Base-by-base conservation (phyloP, 1,140 invertebrate genomes). In the Zophobas morio region DNA sequence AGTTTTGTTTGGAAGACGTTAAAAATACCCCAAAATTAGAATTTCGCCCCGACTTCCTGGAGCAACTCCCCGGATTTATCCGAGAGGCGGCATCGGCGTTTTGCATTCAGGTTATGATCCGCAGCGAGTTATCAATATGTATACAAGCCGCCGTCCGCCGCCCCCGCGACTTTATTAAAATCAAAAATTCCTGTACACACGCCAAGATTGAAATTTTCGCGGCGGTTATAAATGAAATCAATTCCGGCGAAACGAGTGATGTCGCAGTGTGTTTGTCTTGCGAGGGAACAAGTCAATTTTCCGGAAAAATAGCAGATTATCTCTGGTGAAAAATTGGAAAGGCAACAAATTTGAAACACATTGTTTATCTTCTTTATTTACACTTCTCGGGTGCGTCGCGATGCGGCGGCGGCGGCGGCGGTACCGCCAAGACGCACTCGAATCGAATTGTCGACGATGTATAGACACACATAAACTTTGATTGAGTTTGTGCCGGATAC, bases 311-410 rank as follows among this genome's bases (percentile, higher is more conserved):
- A 63, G 70, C 75, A 74, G 78, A 79, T 79, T 81, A 79, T 79
- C 72, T 77, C 56, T 73, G 56, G 78, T 81, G 80, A 81, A 79
- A 81, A 79, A 81, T 81, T 81, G 74, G 70, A 79, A 79, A 71
- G 75, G 80, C 77, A 81, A 81, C 80, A 81, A 81, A 79, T 81
- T 81, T 79, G 71, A 81, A 81, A 79, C 78, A 76, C 75, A 79
- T 78, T 81, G 78, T 81, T 79, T 79, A 74, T 79, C 80, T 81
- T 79, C 77, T 80, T 80, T 80, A 80, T 78, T 80, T 80, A 78
- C 77, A 78, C 63, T 74, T 54, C 54, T 75, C 73, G 42, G 70
- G 36, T 51, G 70, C 51, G 46, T 72, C 70, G 70, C 60, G 60
- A 66, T 6, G 60, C 60, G 6, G 39, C 33, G 20, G 20, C 20